phyloP scores from a whole-genome alignment of 1,140 invertebrate species.

The Parasteatoda tepidariorum region DNA sequence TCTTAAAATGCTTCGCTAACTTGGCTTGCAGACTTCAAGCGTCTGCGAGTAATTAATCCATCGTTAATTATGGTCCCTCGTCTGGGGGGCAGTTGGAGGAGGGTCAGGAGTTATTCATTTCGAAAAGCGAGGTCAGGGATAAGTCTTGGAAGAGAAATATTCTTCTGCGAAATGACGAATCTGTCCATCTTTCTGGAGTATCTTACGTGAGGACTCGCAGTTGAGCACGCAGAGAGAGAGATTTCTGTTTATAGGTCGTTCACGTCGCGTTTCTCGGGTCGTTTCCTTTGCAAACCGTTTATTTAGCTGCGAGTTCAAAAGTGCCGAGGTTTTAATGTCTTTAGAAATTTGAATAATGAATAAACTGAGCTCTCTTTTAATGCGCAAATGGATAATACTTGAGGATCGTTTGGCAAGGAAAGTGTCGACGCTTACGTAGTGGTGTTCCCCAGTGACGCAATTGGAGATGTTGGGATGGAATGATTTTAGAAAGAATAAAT shows the following conservation, averaged over 20 bases:
- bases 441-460: neutral
- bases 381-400: slow-evolving; percentile 22
- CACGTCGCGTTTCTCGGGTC: slow-evolving; percentile 2
- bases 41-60: slow-evolving; percentile 40
- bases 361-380: slow-evolving; percentile 12
- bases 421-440: neutral
- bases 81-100: slow-evolving; percentile 7
- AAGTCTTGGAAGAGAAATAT: no score
- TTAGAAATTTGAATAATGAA: slow-evolving; percentile 47
- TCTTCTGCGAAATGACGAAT: slow-evolving; percentile 45
- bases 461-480: neutral
- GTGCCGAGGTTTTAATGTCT: slow-evolving; percentile 18
- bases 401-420: no score
- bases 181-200: slow-evolving; percentile 4
- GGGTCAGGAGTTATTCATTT: slow-evolving; percentile 18
- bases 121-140: slow-evolving; percentile 1
- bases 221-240: no score
- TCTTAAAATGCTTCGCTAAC: neutral
- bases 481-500: no score
- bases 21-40: slow-evolving; percentile 4
- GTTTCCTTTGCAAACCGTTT: neutral
- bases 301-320: slow-evolving; percentile 28
- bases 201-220: no score
- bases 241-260: no score
- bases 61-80: slow-evolving; percentile 48